Evolutionary conservation across 2,113 vertebrate species (phyloP), one percentile per base, ranked within the genome.

Genomic region (Phodopus roborovskii): DNA sequence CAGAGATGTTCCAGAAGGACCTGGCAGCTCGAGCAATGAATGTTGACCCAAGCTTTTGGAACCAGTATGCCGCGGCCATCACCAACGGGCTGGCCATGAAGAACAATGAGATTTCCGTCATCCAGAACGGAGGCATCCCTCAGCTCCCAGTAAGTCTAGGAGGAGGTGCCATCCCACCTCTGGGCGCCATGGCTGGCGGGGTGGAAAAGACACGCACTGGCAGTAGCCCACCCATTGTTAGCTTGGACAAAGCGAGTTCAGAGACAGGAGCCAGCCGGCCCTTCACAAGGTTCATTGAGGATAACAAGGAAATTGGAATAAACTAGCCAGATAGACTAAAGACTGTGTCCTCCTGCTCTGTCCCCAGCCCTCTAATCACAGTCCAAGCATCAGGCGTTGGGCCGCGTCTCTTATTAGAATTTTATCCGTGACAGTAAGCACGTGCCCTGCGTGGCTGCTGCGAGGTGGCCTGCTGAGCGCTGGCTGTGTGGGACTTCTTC

Each of bases 31-130:
- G 99, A 89, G 99, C 99, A 66, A 99, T 99, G 99, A 99, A 99
- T 6, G 99, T 99, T 20, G 99, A 99, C 98, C 99, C 99, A 0
- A 99, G 97, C 94, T 99, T 99, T 98, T 99, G 99, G 99, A 99
- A 99, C 98, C 99, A 99, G 97, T 99, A 99, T 0, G 99, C 99
- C 0, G 99, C 99, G 11, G 99, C 99, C 96, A 99, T 99, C 98
- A 99, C 99, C 94, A 99, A 99, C 0, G 99, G 99, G 88, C 99
- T 99, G 91, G 99, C 99, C 96, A 99, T 99, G 99, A 99, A 99
- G 98, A 99, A 99, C 99, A 99, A 99, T 90, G 99, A 99, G 98
- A 99, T 99, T 97, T 99, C 99, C 28, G 99, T 99, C 98, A 99
- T 99, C 98, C 99, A 99, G 98, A 99, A 99, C 0, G 99, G 99